Evolutionary conservation across 1,140 invertebrate genomes (phyloP).

Genomic region (Cyclina sinensis): DNA sequence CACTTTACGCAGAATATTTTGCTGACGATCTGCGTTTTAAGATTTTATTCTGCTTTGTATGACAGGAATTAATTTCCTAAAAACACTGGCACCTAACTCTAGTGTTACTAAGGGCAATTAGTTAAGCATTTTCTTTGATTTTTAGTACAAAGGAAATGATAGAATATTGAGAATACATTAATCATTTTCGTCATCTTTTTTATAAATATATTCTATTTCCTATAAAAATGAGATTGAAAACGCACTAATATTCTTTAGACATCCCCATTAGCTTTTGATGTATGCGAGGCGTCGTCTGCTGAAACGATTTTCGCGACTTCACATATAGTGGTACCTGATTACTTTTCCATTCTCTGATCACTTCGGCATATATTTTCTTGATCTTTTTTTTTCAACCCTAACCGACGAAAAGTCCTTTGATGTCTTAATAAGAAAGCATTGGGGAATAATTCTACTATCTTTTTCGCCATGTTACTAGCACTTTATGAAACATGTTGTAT

Average conservation of each 20-base stretch:
- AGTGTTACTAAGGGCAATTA: no score
- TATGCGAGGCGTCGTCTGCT: slow-evolving; percentile 44
- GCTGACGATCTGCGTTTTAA: no score
- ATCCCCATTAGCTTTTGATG: slow-evolving; percentile 53
- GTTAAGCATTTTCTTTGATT: no score
- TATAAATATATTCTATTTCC: slow-evolving; percentile 27
- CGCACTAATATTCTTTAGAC: slow-evolving; percentile 11
- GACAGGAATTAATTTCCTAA: no score
- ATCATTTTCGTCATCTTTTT: slow-evolving; percentile 8
- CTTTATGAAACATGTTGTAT: slow-evolving; percentile 46
- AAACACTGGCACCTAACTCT: no score
- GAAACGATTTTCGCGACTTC: slow-evolving; percentile 41
- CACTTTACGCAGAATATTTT: no score
- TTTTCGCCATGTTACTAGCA: slow-evolving; percentile 19
- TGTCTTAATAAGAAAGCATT: slow-evolving; percentile 50
- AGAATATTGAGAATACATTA: background rate
- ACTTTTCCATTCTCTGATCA: slow-evolving; percentile 40
- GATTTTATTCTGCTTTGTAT: no score
- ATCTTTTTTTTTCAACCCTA: slow-evolving; percentile 66
- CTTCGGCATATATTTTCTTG: slow-evolving; percentile 59
- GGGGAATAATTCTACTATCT: slow-evolving; percentile 38
- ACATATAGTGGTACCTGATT: slow-evolving; percentile 28
- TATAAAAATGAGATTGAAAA: slow-evolving; percentile 16
- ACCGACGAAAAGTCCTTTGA: slow-evolving; percentile 47
- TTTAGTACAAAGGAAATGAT: background rate